Conservation (phyloP, 30 jellyfish, hydroid and myxozoan genomes). For the Hydra vulgaris region DNA sequence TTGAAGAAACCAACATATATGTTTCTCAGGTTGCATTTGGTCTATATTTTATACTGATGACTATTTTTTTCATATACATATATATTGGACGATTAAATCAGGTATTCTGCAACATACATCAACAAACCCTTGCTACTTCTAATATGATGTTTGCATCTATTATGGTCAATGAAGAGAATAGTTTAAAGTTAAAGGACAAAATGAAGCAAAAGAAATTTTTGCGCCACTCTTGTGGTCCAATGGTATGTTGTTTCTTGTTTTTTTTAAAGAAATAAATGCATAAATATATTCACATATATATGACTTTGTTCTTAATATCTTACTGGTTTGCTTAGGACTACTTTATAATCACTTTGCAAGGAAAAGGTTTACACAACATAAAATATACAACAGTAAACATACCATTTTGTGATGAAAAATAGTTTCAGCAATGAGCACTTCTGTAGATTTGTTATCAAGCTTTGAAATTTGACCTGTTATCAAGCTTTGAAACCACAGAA, state of each 20-base stretch:
- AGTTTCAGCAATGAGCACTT: no score
- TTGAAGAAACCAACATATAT: constrained; percentile 1
- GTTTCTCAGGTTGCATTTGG: constrained; percentile 26
- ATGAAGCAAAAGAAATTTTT: not conserved
- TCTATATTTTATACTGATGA: constrained; percentile 13
- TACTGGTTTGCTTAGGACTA: no score
- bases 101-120: constrained; percentile 12
- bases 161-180: constrained; percentile 7
- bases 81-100: constrained; percentile 31
- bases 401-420: no score
- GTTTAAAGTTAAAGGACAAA: not conserved
- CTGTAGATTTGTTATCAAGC: no score
- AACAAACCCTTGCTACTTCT: constrained; percentile 19
- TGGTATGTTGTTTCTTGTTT: constrained; percentile 19
- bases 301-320: no score
- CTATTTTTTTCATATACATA: constrained; percentile 8
- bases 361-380: no score
- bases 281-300: not conserved
- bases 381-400: no score
- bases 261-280: not conserved
- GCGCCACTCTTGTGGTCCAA: constrained; percentile 26
- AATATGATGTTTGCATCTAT: constrained; percentile 16
- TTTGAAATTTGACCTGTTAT: no score
- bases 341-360: no score
- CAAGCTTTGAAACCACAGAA: no score